Evolutionary conservation across 1,140 invertebrate species (phyloP).

Genomic region (Leptinotarsa texana): DNA sequence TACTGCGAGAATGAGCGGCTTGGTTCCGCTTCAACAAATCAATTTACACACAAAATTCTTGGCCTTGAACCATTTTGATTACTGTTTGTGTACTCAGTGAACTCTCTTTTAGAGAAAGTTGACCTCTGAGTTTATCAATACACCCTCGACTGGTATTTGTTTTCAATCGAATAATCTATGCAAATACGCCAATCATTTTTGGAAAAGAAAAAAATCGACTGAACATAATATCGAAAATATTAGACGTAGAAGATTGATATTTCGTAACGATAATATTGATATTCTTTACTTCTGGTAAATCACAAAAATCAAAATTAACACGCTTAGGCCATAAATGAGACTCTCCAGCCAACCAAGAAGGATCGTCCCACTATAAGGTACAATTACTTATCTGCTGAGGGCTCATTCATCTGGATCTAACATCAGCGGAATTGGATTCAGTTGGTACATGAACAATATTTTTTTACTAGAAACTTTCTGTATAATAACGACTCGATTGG

Average conservation of each 20-base stretch:
- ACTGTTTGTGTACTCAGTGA: no score
- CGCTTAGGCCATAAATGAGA: neutral
- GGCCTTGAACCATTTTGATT: no score
- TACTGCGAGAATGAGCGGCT: neutral
- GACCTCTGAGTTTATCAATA: no score
- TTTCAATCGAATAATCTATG: no score
- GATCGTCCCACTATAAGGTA: constrained; percentile 30
- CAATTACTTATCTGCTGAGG: constrained; percentile 10
- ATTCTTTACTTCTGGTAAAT: neutral
- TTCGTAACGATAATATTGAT: neutral
- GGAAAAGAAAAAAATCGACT: no score
- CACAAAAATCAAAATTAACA: neutral
- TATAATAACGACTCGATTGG: constrained; percentile 53
- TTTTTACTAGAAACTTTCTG: constrained; percentile 33
- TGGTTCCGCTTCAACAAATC: neutral
- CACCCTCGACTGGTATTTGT: no score
- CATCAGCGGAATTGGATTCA: constrained; percentile 52
- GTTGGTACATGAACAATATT: constrained; percentile 55
- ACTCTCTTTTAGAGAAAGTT: no score
- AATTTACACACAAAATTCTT: neutral
- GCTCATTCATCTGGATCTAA: constrained; percentile 40
- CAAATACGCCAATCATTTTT: no score
- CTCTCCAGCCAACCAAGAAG: constrained; percentile 15
- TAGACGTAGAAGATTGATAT: no score
- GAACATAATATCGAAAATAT: no score